These are phyloP conservation scores for Ophonus ardosiacus DNA, from an alignment of 2,888 invertebrate species.

Conservation along the genomic window DNA sequence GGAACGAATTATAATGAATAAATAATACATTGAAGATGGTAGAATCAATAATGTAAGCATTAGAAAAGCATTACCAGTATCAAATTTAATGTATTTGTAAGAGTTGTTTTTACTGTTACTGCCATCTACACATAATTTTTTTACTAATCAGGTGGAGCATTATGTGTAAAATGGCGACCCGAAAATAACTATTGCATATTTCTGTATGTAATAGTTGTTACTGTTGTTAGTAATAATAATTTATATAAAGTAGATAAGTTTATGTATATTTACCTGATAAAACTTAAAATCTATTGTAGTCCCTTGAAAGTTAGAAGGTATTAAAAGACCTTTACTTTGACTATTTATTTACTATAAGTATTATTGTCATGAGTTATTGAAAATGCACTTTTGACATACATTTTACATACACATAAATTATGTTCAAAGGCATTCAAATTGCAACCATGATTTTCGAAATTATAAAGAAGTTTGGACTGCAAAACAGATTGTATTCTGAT, in stretches of 20 bases:
- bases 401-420: constrained; percentile 67
- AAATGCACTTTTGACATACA: constrained; percentile 75
- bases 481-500: constrained; percentile 63
- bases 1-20: too few species aligned
- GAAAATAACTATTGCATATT: neutral
- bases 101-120: too few species aligned
- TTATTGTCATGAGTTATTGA: constrained; percentile 77
- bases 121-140: too few species aligned
- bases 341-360: constrained; percentile 73
- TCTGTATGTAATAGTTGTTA: neutral
- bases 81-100: too few species aligned
- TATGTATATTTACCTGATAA: constrained; percentile 18
- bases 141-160: too few species aligned
- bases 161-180: too few species aligned
- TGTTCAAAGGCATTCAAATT: constrained; percentile 62
- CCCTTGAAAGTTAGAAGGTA: constrained; percentile 30
- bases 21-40: too few species aligned
- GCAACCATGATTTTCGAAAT: constrained; percentile 62
- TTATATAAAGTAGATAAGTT: neutral
- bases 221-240: neutral
- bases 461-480: constrained; percentile 41
- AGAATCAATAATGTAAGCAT: too few species aligned
- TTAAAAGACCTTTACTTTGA: constrained; percentile 60
- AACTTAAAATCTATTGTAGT: neutral
- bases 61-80: too few species aligned